Evolutionary conservation across 1,140 invertebrate species (phyloP).

Genomic region (Euwallacea fornicatus): DNA sequence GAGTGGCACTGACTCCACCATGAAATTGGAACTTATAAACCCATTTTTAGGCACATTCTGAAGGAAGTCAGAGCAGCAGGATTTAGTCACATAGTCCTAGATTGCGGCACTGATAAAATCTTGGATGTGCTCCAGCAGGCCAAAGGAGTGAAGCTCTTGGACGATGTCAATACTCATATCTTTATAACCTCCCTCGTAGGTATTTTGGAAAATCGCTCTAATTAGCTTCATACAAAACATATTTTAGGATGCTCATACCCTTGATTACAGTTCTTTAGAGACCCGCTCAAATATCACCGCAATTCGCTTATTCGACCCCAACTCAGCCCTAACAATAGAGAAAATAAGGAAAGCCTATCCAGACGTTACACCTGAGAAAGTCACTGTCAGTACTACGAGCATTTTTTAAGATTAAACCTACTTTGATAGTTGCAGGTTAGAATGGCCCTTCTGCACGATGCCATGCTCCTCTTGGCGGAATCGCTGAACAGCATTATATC

Average conservation of each 20-base stretch:
- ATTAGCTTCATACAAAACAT: neutral
- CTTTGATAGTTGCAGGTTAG: slow-evolving; percentile 60
- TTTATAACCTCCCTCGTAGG: slow-evolving; percentile 59
- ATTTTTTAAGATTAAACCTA: no score
- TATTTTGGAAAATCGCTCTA: no score
- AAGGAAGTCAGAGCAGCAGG: slow-evolving; percentile 73
- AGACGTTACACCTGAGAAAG: no score
- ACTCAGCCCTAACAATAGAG: no score
- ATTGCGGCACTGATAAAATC: slow-evolving; percentile 70
- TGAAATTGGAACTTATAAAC: no score
- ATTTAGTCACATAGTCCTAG: slow-evolving; percentile 78
- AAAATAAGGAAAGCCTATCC: no score
- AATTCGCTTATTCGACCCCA: slow-evolving; percentile 53
- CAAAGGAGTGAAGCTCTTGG: slow-evolving; percentile 76
- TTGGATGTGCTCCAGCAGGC: slow-evolving; percentile 72
- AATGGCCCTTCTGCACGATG: slow-evolving; percentile 75
- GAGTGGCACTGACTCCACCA: neutral
- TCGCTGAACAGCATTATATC: slow-evolving; percentile 58
- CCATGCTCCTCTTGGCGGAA: slow-evolving; percentile 67
- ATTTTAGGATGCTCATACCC: slow-evolving; percentile 48
- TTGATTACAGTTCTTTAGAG: slow-evolving; percentile 48
- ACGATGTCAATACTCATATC: slow-evolving; percentile 64
- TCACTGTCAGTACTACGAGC: no score
- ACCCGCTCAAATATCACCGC: slow-evolving; percentile 74
- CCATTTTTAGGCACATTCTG: slow-evolving; percentile 64